Percentiles rank a stretch among this genome's conserved stretches.
Evolutionary conservation across 35 echinoderm and acorn worm genomes (phyloP).

Genomic region (Lytechinus pictus): DNA sequence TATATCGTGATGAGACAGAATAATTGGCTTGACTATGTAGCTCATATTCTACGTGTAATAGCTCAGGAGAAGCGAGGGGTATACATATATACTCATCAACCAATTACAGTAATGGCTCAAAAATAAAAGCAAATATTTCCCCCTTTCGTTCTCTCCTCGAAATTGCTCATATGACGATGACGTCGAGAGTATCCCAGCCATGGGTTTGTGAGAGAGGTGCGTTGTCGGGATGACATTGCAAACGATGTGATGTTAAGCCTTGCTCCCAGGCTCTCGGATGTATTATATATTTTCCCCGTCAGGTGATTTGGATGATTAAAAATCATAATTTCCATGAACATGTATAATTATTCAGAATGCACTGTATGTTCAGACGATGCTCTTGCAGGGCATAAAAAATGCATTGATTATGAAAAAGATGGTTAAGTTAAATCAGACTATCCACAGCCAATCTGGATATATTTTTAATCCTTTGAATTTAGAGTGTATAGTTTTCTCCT

Average conservation of each 20-base stretch:
- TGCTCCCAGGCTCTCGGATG: not conserved
- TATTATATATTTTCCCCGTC: not conserved
- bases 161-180: not conserved
- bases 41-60: not conserved
- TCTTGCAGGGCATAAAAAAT: too few relatives aligned
- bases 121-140: not conserved
- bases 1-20: not conserved
- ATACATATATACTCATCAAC: not conserved
- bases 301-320: too few relatives aligned
- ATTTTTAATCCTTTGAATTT: too few relatives aligned
- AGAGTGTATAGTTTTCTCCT: too few relatives aligned
- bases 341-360: too few relatives aligned
- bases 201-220: not conserved
- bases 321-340: too few relatives aligned
- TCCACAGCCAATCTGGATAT: too few relatives aligned
- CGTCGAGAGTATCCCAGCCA: not conserved
- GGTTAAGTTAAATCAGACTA: too few relatives aligned
- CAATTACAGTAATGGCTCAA: slow-evolving; percentile 3
- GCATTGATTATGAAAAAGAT: too few relatives aligned
- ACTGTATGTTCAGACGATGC: too few relatives aligned
- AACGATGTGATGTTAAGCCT: not conserved
- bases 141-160: not conserved
- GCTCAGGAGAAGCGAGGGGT: not conserved
- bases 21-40: not conserved
- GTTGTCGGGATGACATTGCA: not conserved